Percentiles rank a stretch among this genome's conserved stretches.
phyloP scores from a whole-genome alignment of 2,888 invertebrate species.

The Ditula angustiorana region DNA sequence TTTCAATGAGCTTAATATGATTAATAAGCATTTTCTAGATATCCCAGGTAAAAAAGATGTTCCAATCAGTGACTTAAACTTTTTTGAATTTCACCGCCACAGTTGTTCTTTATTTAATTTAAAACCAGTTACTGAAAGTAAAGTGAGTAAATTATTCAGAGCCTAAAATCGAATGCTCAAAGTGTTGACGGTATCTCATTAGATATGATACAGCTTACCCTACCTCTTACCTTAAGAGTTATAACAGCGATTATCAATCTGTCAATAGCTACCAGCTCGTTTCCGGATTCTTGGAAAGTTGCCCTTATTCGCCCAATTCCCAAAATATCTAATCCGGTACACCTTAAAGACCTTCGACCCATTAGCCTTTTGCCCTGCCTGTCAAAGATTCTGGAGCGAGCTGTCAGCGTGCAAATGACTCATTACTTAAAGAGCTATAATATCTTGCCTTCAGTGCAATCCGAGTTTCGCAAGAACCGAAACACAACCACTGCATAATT shows the following conservation, averaged over 20 bases:
- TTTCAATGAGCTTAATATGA: constrained; percentile 6
- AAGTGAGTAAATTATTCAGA: constrained; percentile 18
- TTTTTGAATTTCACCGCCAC: background rate
- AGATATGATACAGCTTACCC: constrained; percentile 38
- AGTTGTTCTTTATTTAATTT: background rate
- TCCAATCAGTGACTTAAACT: background rate
- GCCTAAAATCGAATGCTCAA: constrained; percentile 33
- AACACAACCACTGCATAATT: constrained; percentile 38
- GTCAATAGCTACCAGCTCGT: constrained; percentile 31
- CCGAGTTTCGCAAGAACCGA: constrained; percentile 39
- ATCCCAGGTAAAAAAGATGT: background rate
- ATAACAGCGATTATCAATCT: constrained; percentile 40
- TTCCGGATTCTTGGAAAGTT: constrained; percentile 46
- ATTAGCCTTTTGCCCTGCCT: constrained; percentile 44
- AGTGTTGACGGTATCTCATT: constrained; percentile 31
- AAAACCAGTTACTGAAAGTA: constrained; percentile 10
- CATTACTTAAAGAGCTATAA: constrained; percentile 42
- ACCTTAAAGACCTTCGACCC: constrained; percentile 42
- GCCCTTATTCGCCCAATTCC: constrained; percentile 44
- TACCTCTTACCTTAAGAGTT: constrained; percentile 15
- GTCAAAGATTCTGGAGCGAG: constrained; percentile 45
- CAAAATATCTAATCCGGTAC: constrained; percentile 37
- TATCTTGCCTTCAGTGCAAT: constrained; percentile 40
- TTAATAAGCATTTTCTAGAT: constrained; percentile 15
- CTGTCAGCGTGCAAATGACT: constrained; percentile 42